These are phyloP conservation scores for Sarcophilus harrisii DNA, from an alignment of 2,797 vertebrate genomes.

Conservation along the genomic window DNA sequence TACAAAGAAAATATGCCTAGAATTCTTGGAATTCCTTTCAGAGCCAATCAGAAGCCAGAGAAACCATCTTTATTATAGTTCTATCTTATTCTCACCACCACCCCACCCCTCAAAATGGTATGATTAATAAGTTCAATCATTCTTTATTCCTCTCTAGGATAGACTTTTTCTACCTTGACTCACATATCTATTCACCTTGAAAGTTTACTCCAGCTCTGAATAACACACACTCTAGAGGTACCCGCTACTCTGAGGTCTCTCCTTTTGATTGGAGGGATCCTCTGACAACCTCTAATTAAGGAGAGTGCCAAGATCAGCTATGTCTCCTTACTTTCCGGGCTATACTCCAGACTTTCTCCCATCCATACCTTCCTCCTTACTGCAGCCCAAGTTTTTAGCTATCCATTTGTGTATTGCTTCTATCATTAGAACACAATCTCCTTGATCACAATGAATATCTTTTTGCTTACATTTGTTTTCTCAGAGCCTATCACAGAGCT, in stretches of 20 bases:
- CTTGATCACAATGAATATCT: neutral
- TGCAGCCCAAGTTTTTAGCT: neutral
- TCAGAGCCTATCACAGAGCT: neutral
- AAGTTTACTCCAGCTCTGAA: neutral
- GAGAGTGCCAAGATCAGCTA: neutral
- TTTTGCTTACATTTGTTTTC: neutral
- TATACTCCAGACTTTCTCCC: neutral
- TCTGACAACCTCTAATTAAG: neutral
- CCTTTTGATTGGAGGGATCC: neutral
- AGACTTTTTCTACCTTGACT: neutral
- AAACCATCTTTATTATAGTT: neutral
- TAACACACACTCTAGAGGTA: neutral
- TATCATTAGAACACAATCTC: neutral
- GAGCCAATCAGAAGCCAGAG: neutral
- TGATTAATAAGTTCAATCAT: neutral
- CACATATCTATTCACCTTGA: neutral
- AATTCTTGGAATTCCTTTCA: neutral
- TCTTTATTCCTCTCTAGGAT: neutral
- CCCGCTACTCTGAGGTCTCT: neutral
- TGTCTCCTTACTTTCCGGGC: neutral
- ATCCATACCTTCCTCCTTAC: neutral
- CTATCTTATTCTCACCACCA: neutral
- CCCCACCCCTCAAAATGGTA: neutral
- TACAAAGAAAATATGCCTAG: neutral
- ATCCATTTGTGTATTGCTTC: neutral